These are phyloP conservation scores for human (Homo sapiens) DNA, from an alignment of 2,113 vertebrate genomes.

Conservation along the genomic window DNA sequence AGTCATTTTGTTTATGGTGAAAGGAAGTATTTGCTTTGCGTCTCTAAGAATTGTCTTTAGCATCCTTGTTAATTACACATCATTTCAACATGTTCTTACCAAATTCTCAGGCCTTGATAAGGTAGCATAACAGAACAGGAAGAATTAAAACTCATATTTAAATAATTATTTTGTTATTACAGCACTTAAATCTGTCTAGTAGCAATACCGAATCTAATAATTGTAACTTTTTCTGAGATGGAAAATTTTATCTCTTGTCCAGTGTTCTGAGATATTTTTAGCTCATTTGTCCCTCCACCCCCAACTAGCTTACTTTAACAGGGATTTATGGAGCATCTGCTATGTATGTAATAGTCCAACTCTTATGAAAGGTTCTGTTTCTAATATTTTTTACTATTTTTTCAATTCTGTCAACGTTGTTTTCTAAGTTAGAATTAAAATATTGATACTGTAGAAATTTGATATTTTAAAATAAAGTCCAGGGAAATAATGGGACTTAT, in stretches of 20 bases:
- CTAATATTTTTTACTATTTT: background rate
- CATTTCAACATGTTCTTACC: slow-evolving; percentile 81
- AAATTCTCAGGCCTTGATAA: slow-evolving; percentile 80
- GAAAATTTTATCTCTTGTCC: slow-evolving; percentile 44
- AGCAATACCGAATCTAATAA: slow-evolving; percentile 63
- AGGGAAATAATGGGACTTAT: background rate
- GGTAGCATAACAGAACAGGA: slow-evolving; percentile 79
- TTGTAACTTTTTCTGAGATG: slow-evolving; percentile 45
- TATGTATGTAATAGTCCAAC: background rate
- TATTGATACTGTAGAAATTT: slow-evolving; percentile 3
- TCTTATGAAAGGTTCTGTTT: slow-evolving; percentile 14
- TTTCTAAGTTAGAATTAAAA: slow-evolving; percentile 37
- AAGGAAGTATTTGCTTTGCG: slow-evolving; percentile 84
- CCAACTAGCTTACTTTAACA: background rate
- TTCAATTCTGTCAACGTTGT: background rate
- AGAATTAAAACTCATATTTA: slow-evolving; percentile 81
- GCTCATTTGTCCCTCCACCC: background rate
- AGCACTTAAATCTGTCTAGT: slow-evolving; percentile 64
- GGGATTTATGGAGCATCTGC: slow-evolving; percentile 20
- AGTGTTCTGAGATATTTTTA: slow-evolving; percentile 30
- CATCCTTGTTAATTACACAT: slow-evolving; percentile 80
- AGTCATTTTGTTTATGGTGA: slow-evolving; percentile 89
- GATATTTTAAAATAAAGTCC: background rate
- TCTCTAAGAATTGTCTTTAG: slow-evolving; percentile 81
- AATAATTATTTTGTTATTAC: slow-evolving; percentile 75